Conservation (phyloP, 1,140 invertebrate genomes). For the Chrysopa pallens region DNA sequence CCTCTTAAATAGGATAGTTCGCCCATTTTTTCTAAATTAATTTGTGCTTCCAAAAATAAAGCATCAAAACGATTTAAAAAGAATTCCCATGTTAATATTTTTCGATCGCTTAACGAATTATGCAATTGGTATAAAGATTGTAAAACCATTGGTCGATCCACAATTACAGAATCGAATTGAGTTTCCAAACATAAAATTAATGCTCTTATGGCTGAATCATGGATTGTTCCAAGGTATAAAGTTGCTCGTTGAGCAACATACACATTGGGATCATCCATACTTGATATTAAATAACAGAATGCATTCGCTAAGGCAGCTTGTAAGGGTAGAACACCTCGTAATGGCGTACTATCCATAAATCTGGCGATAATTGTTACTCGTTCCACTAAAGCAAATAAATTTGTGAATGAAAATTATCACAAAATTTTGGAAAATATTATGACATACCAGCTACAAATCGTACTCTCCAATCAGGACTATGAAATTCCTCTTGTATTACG, state of each 20-base stretch:
- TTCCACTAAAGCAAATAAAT: slow-evolving; percentile 40
- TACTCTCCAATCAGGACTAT: slow-evolving; percentile 70
- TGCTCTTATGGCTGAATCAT: slow-evolving; percentile 64
- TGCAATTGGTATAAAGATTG: slow-evolving; percentile 89
- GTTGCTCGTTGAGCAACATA: slow-evolving; percentile 87
- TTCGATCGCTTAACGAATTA: slow-evolving; percentile 77
- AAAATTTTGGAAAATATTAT: neutral
- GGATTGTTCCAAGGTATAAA: slow-evolving; percentile 84
- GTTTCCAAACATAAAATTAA: slow-evolving; percentile 75
- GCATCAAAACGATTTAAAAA: slow-evolving; percentile 95
- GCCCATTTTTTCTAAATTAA: slow-evolving; percentile 64
- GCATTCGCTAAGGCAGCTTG: slow-evolving; percentile 91
- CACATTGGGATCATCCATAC: slow-evolving; percentile 89
- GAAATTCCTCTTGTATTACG: slow-evolving; percentile 85
- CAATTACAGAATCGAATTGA: slow-evolving; percentile 87
- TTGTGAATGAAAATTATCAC: neutral
- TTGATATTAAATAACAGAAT: slow-evolving; percentile 90
- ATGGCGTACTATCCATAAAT: slow-evolving; percentile 77
- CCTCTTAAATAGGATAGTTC: slow-evolving; percentile 70
- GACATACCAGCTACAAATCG: slow-evolving; percentile 61
- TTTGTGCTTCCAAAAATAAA: slow-evolving; percentile 87
- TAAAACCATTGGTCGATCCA: slow-evolving; percentile 94
- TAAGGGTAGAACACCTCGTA: slow-evolving; percentile 64
- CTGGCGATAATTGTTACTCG: slow-evolving; percentile 79
- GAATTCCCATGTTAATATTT: slow-evolving; percentile 93